Evolutionary conservation across 2,797 vertebrate genomes (phyloP).

Genomic region (Myotis findleyi): DNA sequence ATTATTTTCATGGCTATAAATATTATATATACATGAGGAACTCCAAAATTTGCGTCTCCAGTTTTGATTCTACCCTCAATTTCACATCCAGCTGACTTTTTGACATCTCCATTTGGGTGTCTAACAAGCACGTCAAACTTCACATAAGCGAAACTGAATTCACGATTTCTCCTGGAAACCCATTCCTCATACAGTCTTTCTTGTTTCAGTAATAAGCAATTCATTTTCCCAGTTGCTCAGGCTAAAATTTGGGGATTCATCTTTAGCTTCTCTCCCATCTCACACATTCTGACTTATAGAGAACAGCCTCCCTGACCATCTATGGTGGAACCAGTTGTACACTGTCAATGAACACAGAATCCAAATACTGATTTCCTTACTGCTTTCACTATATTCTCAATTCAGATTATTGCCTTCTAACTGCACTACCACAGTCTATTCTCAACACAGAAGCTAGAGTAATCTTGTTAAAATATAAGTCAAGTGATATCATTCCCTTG

Average conservation of each 20-base stretch:
- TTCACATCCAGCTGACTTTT: constrained; percentile 20
- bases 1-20: constrained; percentile 36
- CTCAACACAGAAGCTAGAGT: constrained; percentile 51
- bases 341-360: constrained; percentile 53
- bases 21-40: background rate
- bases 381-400: constrained; percentile 28
- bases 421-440: background rate
- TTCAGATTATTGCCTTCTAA: constrained; percentile 56
- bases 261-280: constrained; percentile 32
- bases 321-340: background rate
- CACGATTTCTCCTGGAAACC: constrained; percentile 34
- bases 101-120: constrained; percentile 28
- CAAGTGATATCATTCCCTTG: background rate
- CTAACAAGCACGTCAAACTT: background rate
- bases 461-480: constrained; percentile 61
- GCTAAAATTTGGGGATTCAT: constrained; percentile 58
- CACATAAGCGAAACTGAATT: constrained; percentile 32
- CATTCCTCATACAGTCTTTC: background rate
- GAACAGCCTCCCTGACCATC: background rate
- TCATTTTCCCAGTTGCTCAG: constrained; percentile 32
- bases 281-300: background rate
- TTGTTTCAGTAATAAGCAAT: constrained; percentile 27
- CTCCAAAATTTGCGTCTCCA: background rate
- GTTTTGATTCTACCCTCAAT: background rate
- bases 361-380: constrained; percentile 13